Percentiles rank a stretch among this genome's conserved stretches.
Conservation (phyloP, 2,888 invertebrate species). For the Cheiracanthium punctorium region DNA sequence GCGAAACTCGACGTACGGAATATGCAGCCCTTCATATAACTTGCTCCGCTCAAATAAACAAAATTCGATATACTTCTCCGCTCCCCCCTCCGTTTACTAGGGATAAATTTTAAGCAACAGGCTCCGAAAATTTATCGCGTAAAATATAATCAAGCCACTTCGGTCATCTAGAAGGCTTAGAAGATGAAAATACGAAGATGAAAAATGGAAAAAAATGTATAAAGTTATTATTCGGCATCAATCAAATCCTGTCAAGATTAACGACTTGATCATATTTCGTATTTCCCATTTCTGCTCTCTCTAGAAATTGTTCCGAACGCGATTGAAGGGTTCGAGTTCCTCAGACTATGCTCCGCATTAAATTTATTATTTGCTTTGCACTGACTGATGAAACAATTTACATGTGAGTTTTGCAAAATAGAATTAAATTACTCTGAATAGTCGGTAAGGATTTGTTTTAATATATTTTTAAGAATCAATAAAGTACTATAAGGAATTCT, state of each 20-base stretch:
- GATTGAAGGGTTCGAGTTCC: conserved; percentile 29
- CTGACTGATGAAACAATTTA: no score
- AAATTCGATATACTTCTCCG: conserved; percentile 32
- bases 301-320: neutral
- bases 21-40: conserved; percentile 16
- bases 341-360: no score
- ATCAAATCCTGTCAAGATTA: conserved; percentile 52
- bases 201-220: conserved; percentile 21
- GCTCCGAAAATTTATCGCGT: conserved; percentile 36
- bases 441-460: no score
- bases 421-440: no score
- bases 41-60: conserved; percentile 17
- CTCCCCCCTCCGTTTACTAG: no score
- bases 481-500: no score
- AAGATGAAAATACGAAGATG: conserved; percentile 31
- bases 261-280: conserved; percentile 51
- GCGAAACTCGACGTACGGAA: neutral
- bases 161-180: conserved; percentile 10
- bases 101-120: conserved; percentile 25
- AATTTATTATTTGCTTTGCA: no score
- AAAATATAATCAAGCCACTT: conserved; percentile 32
- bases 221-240: conserved; percentile 55
- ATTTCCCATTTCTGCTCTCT: conserved; percentile 8
- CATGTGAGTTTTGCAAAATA: no score
- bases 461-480: no score